A percentile compares a stretch with the other conserved stretches of the same genome.
These are phyloP conservation scores for Furnarius figulus DNA, from an alignment of 2,113 vertebrate species.

Conservation along the genomic window DNA sequence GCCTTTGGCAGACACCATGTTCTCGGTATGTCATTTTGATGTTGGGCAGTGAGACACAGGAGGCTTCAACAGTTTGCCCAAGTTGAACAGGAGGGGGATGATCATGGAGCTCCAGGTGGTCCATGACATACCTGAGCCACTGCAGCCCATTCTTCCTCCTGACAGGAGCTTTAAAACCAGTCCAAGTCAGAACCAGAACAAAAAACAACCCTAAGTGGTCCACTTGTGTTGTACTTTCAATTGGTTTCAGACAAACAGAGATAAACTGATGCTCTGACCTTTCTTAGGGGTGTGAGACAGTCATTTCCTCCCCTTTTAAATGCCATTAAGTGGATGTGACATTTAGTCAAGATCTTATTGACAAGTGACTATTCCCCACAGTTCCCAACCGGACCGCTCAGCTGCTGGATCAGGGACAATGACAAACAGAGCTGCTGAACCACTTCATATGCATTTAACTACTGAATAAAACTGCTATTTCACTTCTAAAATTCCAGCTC, in stretches of 20 bases:
- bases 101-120: neutral
- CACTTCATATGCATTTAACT: neutral
- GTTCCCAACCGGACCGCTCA: neutral
- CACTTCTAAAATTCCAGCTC: neutral
- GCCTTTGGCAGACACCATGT: accelerated
- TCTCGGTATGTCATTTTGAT: neutral
- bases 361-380: neutral
- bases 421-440: neutral
- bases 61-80: neutral
- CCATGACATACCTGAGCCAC: neutral
- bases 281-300: neutral
- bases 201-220: neutral
- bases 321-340: neutral
- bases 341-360: neutral
- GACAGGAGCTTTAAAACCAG: neutral
- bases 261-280: neutral
- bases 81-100: neutral
- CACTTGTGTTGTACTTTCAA: neutral
- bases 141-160: neutral
- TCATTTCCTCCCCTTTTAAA: neutral
- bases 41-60: neutral
- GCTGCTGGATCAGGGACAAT: neutral
- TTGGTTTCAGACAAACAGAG: neutral
- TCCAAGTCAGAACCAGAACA: neutral
- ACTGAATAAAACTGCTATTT: neutral